These are phyloP conservation scores for Halisarca cf. caerulea DNA, from an alignment of 37 sponge, comb jelly and placozoan species.

Conservation along the genomic window DNA sequence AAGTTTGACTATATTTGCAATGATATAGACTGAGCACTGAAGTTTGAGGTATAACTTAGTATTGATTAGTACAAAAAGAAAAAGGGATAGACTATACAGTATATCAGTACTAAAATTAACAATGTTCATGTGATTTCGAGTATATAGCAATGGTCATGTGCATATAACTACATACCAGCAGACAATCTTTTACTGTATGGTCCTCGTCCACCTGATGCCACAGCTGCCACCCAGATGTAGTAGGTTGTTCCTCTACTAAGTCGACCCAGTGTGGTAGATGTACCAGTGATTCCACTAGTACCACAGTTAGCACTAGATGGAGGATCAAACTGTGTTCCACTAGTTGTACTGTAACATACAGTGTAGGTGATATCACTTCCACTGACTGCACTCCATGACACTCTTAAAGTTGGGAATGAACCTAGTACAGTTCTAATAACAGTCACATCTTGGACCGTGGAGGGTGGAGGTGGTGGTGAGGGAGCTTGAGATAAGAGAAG, in stretches of 20 bases:
- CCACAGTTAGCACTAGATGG: not conserved
- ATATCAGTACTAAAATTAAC: too few species aligned
- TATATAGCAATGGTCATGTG: too few species aligned
- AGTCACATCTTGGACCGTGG: not conserved
- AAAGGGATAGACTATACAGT: too few species aligned
- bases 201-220: not conserved
- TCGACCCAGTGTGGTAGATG: not conserved
- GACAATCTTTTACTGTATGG: not conserved
- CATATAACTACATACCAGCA: too few species aligned
- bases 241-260: not conserved
- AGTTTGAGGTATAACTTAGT: too few species aligned
- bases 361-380: not conserved
- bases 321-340: not conserved
- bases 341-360: not conserved
- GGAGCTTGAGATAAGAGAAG: too few species aligned
- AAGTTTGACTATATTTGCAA: too few species aligned
- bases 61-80: too few species aligned
- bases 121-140: too few species aligned
- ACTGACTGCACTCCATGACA: not conserved
- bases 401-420: not conserved
- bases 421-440: not conserved
- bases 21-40: too few species aligned
- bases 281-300: not conserved
- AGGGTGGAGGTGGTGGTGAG: too few species aligned
- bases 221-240: not conserved